Conservation (phyloP, 2,113 vertebrate species). For the Macquaria ambigua region DNA sequence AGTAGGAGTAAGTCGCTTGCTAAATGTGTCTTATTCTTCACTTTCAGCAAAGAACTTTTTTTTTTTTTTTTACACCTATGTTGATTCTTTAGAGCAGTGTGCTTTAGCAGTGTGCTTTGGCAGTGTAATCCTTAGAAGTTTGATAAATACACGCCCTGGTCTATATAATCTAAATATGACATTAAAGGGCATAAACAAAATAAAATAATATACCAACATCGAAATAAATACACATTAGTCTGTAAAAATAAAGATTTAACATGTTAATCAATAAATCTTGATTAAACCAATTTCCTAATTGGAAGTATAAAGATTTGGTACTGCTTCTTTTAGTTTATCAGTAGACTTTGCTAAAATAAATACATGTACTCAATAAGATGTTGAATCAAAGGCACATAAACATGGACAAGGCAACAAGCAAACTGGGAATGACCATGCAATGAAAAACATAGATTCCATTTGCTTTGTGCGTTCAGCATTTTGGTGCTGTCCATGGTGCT, state of each 20-base stretch:
- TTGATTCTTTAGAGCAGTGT: no score
- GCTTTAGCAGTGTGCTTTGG: no score
- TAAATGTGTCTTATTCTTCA: background rate
- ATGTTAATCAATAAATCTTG: background rate
- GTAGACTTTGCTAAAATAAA: background rate
- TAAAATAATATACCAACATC: background rate
- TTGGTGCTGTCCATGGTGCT: conserved; percentile 41
- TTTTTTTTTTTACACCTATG: background rate
- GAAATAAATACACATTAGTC: background rate
- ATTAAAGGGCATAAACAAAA: background rate
- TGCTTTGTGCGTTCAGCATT: background rate
- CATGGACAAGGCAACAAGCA: background rate
- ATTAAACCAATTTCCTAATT: no score
- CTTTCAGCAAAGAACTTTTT: background rate
- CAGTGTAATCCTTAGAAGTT: background rate
- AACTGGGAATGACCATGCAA: background rate
- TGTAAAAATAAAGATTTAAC: background rate
- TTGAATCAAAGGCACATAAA: background rate
- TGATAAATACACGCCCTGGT: background rate
- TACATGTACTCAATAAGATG: background rate
- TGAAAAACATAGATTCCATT: background rate
- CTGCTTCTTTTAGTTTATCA: background rate
- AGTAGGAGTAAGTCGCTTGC: background rate
- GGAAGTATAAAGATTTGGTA: background rate
- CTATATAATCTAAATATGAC: background rate